Percentiles rank a stretch among this genome's conserved stretches.
phyloP scores from a whole-genome alignment of 2,797 vertebrate species.

The Mormyrus proboscirostris region DNA sequence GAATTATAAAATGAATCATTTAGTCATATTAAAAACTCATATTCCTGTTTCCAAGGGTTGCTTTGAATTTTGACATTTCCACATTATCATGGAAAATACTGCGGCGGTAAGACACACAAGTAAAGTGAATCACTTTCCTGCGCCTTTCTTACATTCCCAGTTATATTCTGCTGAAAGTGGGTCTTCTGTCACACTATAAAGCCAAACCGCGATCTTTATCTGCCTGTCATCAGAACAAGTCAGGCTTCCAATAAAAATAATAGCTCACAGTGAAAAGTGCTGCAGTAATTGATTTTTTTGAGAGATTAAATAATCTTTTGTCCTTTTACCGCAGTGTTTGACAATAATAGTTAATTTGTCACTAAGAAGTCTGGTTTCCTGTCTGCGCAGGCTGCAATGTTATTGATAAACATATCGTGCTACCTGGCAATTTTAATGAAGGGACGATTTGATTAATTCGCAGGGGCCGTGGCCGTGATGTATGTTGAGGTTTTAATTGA shows the following conservation, averaged over 20 bases:
- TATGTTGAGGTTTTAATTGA: neutral
- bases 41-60: neutral
- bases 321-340: neutral
- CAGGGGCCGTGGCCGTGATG: neutral
- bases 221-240: neutral
- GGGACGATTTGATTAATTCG: neutral
- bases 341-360: conserved; percentile 18
- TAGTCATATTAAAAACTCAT: conserved; percentile 50
- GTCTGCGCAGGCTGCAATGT: neutral
- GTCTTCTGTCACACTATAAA: neutral
- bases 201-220: neutral
- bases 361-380: neutral
- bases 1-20: conserved; percentile 74
- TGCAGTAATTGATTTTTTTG: conserved; percentile 22
- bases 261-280: neutral
- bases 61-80: neutral
- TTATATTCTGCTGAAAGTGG: neutral
- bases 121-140: neutral
- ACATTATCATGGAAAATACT: neutral
- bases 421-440: neutral
- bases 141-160: neutral
- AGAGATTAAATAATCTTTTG: conserved; percentile 43
- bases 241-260: neutral
- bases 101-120: neutral
- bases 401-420: neutral